Conservation (phyloP, 2,113 vertebrate species). For the Bolborhynchus lineola region DNA sequence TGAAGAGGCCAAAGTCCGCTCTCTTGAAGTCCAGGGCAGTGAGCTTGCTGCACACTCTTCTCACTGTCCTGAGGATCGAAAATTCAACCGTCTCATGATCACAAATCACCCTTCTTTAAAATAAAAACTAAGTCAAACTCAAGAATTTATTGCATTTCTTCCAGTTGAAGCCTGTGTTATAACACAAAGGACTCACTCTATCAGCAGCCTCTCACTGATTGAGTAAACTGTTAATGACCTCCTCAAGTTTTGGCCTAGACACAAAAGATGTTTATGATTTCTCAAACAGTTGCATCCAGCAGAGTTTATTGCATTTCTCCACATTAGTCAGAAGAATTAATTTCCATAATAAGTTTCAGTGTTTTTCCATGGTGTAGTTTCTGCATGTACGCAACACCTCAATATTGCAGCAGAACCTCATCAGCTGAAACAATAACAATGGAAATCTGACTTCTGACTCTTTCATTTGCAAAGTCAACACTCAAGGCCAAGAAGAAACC, state of each 20-base stretch:
- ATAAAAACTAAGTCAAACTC: not conserved
- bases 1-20: too few relatives aligned
- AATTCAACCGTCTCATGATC: too few relatives aligned
- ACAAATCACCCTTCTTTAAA: not conserved
- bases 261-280: not conserved
- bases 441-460: not conserved
- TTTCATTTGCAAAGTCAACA: not conserved
- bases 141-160: not conserved
- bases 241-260: not conserved
- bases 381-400: not conserved
- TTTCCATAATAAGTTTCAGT: not conserved
- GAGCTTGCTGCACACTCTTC: too few relatives aligned
- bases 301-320: not conserved
- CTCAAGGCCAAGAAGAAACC: not conserved
- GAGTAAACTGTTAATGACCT: not conserved
- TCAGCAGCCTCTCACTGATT: not conserved
- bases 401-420: not conserved
- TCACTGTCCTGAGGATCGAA: too few relatives aligned
- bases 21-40: too few relatives aligned
- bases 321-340: not conserved
- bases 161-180: not conserved
- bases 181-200: not conserved
- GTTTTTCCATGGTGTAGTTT: not conserved
- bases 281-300: not conserved
- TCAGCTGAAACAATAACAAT: accelerated